Evolutionary conservation across 2,113 vertebrate genomes (phyloP), one percentile per base, ranked within the genome.

Genomic region (Fregetta grallaria): DNA sequence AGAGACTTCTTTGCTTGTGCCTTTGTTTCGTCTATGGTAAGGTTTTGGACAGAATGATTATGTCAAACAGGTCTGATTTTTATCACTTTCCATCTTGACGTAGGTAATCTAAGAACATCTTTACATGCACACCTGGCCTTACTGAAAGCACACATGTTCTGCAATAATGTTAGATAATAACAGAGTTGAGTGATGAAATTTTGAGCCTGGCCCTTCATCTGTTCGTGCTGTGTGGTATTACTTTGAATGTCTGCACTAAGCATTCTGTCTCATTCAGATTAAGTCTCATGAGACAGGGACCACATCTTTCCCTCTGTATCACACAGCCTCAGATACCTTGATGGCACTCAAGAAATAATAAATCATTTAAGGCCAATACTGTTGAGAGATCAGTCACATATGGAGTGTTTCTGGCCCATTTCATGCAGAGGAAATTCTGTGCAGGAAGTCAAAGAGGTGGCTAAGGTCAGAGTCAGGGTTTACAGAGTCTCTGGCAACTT

Each of bases 401-500:
- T 85, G 83, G 91, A 82, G 58, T 25, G 36, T 87, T 96, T 94
- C 92, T 94, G 73, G 36, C 11, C 73, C 61, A 79, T 95, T 45
- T 94, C 73, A 87, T 82, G 45, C 27, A 62, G 79, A 30, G 62
- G 52, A 96, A 96, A 85, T 87, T 77, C 70, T 78, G 9, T 78
- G n/a, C 62, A 79, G 91, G 76, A 97, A 92, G 80, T 42, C 36
- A 58, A 40, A 92, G 68, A 72, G 27, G 40, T 94, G 86, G 34
- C 55, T 81, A 68, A 94, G 91, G 80, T 96, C 80, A 87, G 65
- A 91, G 25, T 30, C 1, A 2, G 86, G 7, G 0, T 92, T 94
- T 88, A 86, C 75, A 73, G 78, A 77, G 55, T 78, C 59, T 93
- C 92, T 94, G 95, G 83, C 52, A 95, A 86, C 83, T 89, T 94